phyloP scores from a whole-genome alignment of 2,113 vertebrate genomes.

The Diphyllodes magnificus region DNA sequence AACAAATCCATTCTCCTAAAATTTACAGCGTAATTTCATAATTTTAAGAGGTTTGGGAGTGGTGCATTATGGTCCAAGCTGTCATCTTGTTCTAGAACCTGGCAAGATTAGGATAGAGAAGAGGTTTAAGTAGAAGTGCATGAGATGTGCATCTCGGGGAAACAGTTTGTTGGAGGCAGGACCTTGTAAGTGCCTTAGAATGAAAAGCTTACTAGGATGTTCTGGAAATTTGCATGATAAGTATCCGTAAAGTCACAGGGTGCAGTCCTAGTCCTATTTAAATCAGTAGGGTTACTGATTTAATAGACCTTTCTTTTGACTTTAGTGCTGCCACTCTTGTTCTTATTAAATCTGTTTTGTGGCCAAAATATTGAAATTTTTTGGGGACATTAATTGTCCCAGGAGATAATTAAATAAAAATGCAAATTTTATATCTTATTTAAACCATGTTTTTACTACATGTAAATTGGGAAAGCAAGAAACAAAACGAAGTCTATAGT shows the following conservation, averaged over 20 bases:
- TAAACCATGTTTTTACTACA: background rate
- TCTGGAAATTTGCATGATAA: constrained; percentile 50
- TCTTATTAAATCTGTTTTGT: constrained; percentile 39
- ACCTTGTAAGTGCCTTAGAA: constrained; percentile 10
- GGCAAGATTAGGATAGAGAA: background rate
- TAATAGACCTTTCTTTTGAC: constrained; percentile 37
- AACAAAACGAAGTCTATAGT: constrained; percentile 35
- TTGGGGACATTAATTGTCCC: constrained; percentile 7
- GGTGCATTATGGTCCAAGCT: background rate
- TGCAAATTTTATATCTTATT: background rate
- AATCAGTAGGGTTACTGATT: constrained; percentile 56
- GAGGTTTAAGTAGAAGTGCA: background rate
- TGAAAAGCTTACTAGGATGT: constrained; percentile 42
- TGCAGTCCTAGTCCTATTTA: constrained; percentile 19
- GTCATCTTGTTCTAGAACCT: background rate
- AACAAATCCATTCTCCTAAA: background rate
- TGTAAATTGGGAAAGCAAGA: background rate
- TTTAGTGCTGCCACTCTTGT: background rate
- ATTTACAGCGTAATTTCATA: background rate
- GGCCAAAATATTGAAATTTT: background rate
- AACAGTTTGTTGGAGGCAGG: background rate
- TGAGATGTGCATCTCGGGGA: background rate
- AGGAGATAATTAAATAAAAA: constrained; percentile 7
- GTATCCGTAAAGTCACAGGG: background rate
- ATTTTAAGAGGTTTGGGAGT: background rate